Evolutionary conservation across 2,113 vertebrate species (phyloP).

Genomic region (Tympanuchus pallidicinctus): DNA sequence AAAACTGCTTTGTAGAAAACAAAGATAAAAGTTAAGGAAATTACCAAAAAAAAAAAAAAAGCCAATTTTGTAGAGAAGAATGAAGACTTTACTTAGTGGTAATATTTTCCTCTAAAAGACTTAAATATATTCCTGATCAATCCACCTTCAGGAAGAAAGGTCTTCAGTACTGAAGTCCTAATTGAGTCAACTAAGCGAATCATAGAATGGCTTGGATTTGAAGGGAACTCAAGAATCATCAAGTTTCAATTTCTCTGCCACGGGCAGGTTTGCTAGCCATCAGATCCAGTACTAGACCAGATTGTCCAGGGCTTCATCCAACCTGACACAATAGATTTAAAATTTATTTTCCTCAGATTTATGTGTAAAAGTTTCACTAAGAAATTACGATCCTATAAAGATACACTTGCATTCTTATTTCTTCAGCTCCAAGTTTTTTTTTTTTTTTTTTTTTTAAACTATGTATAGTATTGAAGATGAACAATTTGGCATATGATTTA

Average conservation of each 20-base stretch:
- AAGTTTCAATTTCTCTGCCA: too few relatives aligned
- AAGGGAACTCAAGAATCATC: too few relatives aligned
- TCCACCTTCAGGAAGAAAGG: background rate
- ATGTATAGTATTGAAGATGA: background rate
- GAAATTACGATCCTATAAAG: background rate
- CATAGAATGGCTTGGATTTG: too few relatives aligned
- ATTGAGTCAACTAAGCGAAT: background rate
- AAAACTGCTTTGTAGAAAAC: background rate
- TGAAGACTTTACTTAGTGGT: background rate
- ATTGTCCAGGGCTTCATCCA: too few relatives aligned
- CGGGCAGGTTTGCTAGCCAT: too few relatives aligned
- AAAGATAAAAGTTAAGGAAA: constrained; percentile 2
- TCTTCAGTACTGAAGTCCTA: background rate
- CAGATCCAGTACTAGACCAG: too few relatives aligned
- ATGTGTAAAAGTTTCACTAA: background rate
- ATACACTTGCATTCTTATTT: background rate
- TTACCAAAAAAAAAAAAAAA: background rate
- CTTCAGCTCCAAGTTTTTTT: background rate
- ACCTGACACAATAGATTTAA: background rate
- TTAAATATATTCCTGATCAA: background rate
- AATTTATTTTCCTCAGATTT: background rate
- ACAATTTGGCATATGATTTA: background rate
- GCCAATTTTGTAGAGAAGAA: background rate
- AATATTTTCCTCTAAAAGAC: background rate
- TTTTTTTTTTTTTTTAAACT: background rate